A percentile compares a stretch with the other conserved stretches of the same genome.
These are phyloP conservation scores for Zaprionus davidi DNA, from an alignment of 1,140 invertebrate genomes.

Conservation along the genomic window DNA sequence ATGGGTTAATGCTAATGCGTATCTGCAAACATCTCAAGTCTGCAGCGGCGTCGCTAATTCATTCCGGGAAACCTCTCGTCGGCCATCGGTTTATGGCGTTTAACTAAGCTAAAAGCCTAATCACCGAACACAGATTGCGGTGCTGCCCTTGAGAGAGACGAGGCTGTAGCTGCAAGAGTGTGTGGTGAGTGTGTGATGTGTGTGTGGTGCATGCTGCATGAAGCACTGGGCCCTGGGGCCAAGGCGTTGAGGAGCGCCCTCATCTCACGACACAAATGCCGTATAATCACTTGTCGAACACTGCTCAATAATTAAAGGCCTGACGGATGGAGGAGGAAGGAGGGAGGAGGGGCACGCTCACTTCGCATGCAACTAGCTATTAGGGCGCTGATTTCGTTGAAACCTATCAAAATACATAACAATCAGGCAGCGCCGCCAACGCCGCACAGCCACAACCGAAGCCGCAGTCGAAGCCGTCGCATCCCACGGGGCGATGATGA, in stretches of 20 bases:
- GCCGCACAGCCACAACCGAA: constrained; percentile 26
- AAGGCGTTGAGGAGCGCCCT: constrained; percentile 40
- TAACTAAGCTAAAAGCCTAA: constrained; percentile 58
- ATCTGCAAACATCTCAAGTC: background rate
- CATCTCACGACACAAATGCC: constrained; percentile 74
- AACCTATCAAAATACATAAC: constrained; percentile 82
- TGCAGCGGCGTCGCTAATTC: constrained; percentile 33
- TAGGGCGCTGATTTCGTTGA: constrained; percentile 77
- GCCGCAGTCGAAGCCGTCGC: background rate
- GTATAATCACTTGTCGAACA: constrained; percentile 80
- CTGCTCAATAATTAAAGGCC: constrained; percentile 74
- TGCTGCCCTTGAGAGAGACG: constrained; percentile 58
- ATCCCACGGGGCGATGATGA: constrained; percentile 59
- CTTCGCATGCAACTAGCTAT: constrained; percentile 70
- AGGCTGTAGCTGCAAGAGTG: constrained; percentile 6
- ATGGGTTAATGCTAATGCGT: background rate
- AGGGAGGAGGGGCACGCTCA: constrained; percentile 27
- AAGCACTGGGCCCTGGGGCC: constrained; percentile 12
- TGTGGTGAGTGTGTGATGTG: background rate
- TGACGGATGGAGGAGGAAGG: background rate
- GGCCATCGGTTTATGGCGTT: constrained; percentile 44
- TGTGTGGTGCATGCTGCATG: constrained; percentile 16
- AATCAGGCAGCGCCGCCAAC: constrained; percentile 54
- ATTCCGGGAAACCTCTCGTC: constrained; percentile 55
- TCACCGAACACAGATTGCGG: constrained; percentile 41